Percentiles rank a stretch among this genome's conserved stretches.
phyloP scores from a whole-genome alignment of 2,797 vertebrate species.

The Falco peregrinus region DNA sequence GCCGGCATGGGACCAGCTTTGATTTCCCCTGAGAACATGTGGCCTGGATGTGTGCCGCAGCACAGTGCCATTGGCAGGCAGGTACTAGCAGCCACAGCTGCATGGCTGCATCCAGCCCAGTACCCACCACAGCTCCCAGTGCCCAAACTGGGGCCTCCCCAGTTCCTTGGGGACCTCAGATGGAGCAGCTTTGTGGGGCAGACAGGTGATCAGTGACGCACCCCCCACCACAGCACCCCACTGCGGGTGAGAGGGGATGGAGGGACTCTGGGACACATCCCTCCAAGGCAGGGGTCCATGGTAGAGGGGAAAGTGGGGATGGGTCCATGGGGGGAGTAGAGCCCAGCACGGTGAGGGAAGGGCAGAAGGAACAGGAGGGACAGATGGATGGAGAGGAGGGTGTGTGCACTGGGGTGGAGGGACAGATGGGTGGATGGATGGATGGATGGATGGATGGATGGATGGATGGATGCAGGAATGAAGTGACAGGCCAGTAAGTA shows the following conservation, averaged over 20 bases:
- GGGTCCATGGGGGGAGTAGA: neutral
- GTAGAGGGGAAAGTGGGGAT: neutral
- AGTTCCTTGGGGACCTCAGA: fast-evolving
- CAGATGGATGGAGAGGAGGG: neutral
- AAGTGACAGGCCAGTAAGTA: too few relatives aligned
- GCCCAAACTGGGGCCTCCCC: neutral
- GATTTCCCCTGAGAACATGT: neutral
- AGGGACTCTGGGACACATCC: fast-evolving
- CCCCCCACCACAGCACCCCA: neutral
- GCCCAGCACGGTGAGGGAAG: fast-evolving
- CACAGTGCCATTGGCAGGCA: neutral
- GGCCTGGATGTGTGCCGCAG: neutral
- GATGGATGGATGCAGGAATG: fast-evolving
- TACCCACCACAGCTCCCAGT: neutral
- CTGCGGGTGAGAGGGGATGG: fast-evolving
- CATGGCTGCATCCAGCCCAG: neutral
- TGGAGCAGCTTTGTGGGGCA: neutral
- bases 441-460: neutral
- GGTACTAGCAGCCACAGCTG: fast-evolving
- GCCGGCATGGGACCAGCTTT: neutral
- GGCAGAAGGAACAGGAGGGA: neutral
- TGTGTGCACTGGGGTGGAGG: neutral
- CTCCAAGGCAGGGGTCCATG: fast-evolving
- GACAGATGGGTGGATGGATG: neutral
- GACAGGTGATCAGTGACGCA: neutral